Percentiles rank a stretch among this genome's conserved stretches.
Evolutionary conservation across 2,888 invertebrate species (phyloP).

Genomic region (Cosmopolites sordidus): DNA sequence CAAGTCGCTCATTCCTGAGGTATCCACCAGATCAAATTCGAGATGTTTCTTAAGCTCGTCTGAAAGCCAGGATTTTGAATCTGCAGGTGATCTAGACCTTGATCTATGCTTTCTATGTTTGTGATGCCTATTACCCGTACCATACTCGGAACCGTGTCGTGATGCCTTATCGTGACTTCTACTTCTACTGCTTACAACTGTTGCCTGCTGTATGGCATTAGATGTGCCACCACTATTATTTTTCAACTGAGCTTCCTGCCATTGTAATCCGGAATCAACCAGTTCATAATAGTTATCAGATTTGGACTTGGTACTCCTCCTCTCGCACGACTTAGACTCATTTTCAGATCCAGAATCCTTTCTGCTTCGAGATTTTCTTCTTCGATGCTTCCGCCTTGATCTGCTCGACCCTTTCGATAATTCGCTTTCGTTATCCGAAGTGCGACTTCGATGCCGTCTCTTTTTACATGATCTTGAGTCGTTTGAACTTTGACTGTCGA

Average conservation of each 20-base stretch:
- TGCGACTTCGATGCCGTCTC: slow-evolving; percentile 68
- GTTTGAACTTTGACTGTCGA: slow-evolving; percentile 86
- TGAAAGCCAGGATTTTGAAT: slow-evolving; percentile 68
- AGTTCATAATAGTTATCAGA: slow-evolving; percentile 57
- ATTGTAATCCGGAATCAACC: slow-evolving; percentile 83
- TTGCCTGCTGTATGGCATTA: slow-evolving; percentile 64
- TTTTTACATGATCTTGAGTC: slow-evolving; percentile 76
- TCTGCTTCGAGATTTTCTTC: slow-evolving; percentile 73
- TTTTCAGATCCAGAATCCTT: slow-evolving; percentile 70
- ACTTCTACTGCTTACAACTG: slow-evolving; percentile 58
- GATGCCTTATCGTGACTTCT: slow-evolving; percentile 20
- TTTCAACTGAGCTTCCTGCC: slow-evolving; percentile 82
- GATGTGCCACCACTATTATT: slow-evolving; percentile 48
- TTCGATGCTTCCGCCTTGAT: slow-evolving; percentile 69
- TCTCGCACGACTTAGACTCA: slow-evolving; percentile 53
- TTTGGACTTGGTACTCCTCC: slow-evolving; percentile 27
- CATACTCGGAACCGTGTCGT: slow-evolving; percentile 11
- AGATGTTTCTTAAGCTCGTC: slow-evolving; percentile 79
- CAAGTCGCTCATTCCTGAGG: slow-evolving; percentile 82
- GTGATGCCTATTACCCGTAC: slow-evolving; percentile 22
- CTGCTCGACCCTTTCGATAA: slow-evolving; percentile 79
- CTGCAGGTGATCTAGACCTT: slow-evolving; percentile 65
- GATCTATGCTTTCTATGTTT: slow-evolving; percentile 39
- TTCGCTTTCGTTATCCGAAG: slow-evolving; percentile 89
- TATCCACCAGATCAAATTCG: slow-evolving; percentile 84